These are phyloP conservation scores for Halichoerus grypus DNA, from an alignment of 2,113 vertebrate species.

Conservation along the genomic window DNA sequence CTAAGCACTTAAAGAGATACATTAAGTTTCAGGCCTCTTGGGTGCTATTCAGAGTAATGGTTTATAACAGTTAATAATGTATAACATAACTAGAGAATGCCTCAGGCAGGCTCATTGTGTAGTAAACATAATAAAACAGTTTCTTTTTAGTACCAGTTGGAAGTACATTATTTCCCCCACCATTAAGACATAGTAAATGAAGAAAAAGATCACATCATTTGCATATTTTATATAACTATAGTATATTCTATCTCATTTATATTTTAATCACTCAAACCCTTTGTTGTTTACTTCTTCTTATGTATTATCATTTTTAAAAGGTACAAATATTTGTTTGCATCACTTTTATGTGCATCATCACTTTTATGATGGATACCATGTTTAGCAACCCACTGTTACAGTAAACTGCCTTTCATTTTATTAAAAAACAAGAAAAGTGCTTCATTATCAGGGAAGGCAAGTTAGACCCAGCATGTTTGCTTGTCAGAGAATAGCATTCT, in stretches of 20 bases:
- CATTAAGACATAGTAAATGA: slow-evolving; percentile 71
- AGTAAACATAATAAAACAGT: slow-evolving; percentile 83
- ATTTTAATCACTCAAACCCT: slow-evolving; percentile 44
- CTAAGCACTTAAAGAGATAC: slow-evolving; percentile 75
- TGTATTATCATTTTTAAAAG: slow-evolving; percentile 49
- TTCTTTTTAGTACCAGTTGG: slow-evolving; percentile 76
- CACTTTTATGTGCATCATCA: background rate
- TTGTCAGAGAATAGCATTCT: background rate
- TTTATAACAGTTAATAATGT: slow-evolving; percentile 85
- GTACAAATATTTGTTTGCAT: background rate
- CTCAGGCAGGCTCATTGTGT: slow-evolving; percentile 77
- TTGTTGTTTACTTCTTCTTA: background rate
- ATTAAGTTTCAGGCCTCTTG: slow-evolving; percentile 80
- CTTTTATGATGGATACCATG: background rate
- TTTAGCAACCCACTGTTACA: background rate
- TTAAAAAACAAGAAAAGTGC: slow-evolving; percentile 13
- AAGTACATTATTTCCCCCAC: slow-evolving; percentile 64
- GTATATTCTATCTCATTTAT: slow-evolving; percentile 51
- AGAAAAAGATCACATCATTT: slow-evolving; percentile 52
- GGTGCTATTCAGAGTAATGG: slow-evolving; percentile 81
- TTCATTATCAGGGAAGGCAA: background rate
- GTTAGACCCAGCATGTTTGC: background rate
- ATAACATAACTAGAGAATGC: slow-evolving; percentile 81
- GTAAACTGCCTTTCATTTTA: slow-evolving; percentile 13
- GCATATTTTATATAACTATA: slow-evolving; percentile 16